Evolutionary conservation across 1,140 invertebrate genomes (phyloP).

Genomic region (Acyrthosiphon pisum): DNA sequence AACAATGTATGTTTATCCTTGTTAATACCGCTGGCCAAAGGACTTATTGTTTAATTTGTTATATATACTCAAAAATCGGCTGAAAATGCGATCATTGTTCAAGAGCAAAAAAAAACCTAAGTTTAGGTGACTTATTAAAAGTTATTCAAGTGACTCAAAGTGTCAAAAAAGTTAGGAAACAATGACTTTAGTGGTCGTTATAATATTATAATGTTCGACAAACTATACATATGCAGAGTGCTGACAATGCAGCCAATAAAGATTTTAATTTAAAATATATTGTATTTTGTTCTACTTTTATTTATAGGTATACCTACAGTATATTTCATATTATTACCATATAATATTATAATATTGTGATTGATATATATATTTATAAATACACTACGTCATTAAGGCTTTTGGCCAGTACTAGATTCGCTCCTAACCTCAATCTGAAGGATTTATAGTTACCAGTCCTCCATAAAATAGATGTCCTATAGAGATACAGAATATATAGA

Average conservation of each 20-base stretch:
- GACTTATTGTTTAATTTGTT: no score
- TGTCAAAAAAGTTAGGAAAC: neutral
- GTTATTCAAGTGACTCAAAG: neutral
- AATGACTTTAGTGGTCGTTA: neutral
- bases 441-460: neutral
- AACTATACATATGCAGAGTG: neutral
- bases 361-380: neutral
- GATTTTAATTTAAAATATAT: neutral
- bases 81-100: neutral
- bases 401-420: neutral
- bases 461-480: neutral
- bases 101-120: neutral
- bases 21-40: neutral
- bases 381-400: neutral
- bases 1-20: neutral
- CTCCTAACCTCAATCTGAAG: neutral
- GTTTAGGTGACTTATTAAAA: neutral
- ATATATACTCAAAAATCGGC: neutral
- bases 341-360: no score
- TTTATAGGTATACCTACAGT: neutral
- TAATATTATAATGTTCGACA: neutral
- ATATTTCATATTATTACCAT: neutral
- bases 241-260: neutral
- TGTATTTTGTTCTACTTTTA: neutral
- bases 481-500: neutral